Conservation (phyloP, 2,888 invertebrate genomes). For the Phaonia tiefii region DNA sequence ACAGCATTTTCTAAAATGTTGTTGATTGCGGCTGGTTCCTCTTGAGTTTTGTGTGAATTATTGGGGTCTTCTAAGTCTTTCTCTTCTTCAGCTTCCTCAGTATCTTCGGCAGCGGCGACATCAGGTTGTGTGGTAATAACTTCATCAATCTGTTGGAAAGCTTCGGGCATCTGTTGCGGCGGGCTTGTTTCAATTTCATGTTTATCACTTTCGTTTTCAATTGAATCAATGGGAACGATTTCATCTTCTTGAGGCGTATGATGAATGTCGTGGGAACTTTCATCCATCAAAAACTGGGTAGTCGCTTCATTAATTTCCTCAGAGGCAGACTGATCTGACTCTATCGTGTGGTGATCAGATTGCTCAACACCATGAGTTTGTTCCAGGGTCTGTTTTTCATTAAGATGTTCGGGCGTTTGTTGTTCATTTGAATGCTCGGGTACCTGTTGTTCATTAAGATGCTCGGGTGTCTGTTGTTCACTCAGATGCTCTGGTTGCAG, state of each 20-base stretch:
- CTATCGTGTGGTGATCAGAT: too few species aligned
- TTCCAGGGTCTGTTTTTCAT: background rate
- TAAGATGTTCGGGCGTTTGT: conserved; percentile 8
- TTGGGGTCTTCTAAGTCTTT: background rate
- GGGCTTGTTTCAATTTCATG: conserved; percentile 56
- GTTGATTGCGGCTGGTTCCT: background rate
- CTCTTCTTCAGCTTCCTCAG: conserved; percentile 2
- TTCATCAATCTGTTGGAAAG: conserved; percentile 45
- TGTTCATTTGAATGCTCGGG: conserved; percentile 24
- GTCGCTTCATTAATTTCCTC: conserved; percentile 16
- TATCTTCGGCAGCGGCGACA: conserved; percentile 30
- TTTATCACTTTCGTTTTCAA: conserved; percentile 60
- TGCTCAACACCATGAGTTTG: too few species aligned
- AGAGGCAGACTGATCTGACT: conserved; percentile 21
- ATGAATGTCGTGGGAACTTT: conserved; percentile 45
- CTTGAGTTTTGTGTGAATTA: conserved; percentile 20
- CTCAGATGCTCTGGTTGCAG: background rate
- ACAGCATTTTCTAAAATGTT: conserved; percentile 8
- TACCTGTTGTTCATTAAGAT: conserved; percentile 39
- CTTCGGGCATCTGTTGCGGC: conserved; percentile 45
- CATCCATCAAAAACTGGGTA: background rate
- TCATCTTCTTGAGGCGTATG: conserved; percentile 31
- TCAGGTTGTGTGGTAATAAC: conserved; percentile 58
- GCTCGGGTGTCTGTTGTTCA: conserved; percentile 15
- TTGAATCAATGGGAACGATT: conserved; percentile 32